Conservation (phyloP, 2,888 invertebrate genomes). For the Empis livida region DNA sequence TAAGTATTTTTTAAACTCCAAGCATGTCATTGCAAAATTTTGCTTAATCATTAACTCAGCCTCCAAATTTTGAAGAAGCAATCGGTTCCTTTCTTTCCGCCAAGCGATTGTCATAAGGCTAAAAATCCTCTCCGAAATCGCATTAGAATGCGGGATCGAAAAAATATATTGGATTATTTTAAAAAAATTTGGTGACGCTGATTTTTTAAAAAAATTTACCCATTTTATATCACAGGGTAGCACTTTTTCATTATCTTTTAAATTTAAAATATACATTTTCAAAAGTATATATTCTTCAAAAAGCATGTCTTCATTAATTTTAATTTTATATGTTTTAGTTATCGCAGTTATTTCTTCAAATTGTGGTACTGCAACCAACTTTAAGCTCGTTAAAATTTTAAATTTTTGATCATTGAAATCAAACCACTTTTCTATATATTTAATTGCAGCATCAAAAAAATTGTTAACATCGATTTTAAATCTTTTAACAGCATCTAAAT, state of each 20-base stretch:
- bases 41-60: conserved; percentile 3
- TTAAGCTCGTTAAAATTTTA: too few species aligned
- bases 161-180: background rate
- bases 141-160: background rate
- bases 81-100: background rate
- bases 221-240: background rate
- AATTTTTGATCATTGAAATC: too few species aligned
- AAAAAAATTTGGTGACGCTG: background rate
- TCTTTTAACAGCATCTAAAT: background rate
- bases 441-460: too few species aligned
- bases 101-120: background rate
- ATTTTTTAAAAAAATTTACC: conserved; percentile 1
- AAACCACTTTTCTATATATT: too few species aligned
- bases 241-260: background rate
- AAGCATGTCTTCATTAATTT: background rate
- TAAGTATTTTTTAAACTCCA: background rate
- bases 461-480: background rate
- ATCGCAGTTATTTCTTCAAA: background rate
- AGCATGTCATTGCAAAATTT: background rate
- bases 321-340: background rate
- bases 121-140: background rate
- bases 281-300: background rate
- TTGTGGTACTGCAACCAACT: too few species aligned
- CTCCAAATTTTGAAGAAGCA: conserved; percentile 1
- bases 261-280: background rate